A percentile compares a stretch with the other conserved stretches of the same genome.
Evolutionary conservation across 92 coral and sea anemone species (phyloP).

Genomic region (Palythoa grandiflora): DNA sequence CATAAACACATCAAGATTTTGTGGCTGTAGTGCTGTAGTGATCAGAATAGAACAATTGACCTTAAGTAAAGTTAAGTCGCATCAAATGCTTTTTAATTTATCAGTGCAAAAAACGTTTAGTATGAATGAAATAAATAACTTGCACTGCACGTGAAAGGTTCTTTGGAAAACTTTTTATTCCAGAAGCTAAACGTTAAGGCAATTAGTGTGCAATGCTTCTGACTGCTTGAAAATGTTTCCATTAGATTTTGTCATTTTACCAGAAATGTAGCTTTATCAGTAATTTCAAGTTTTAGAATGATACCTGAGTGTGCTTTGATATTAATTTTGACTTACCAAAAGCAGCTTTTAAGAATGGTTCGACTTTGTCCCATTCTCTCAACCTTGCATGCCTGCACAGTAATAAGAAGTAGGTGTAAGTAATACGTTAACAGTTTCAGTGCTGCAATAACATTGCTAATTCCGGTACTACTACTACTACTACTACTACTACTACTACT

Average conservation of each 20-base stretch:
- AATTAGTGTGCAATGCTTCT: too few species aligned
- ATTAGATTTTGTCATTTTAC: too few species aligned
- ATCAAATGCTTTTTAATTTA: neutral
- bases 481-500: too few species aligned
- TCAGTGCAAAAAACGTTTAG: neutral
- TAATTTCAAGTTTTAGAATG: too few species aligned
- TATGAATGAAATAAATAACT: too few species aligned
- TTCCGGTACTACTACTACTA: neutral
- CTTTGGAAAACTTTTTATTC: too few species aligned
- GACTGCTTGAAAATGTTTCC: too few species aligned
- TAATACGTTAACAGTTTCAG: neutral
- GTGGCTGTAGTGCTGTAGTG: constrained; percentile 76
- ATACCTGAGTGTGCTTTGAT: too few species aligned
- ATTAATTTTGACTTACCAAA: constrained; percentile 59
- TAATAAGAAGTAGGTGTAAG: neutral
- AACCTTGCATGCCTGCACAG: constrained; percentile 85
- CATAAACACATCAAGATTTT: constrained; percentile 79
- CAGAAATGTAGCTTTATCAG: too few species aligned
- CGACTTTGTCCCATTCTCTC: constrained; percentile 86
- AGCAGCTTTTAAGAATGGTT: constrained; percentile 53
- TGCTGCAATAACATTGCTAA: neutral
- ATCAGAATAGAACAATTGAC: too few species aligned
- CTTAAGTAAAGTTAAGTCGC: neutral
- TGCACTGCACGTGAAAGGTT: too few species aligned
- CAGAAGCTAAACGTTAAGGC: too few species aligned